Evolutionary conservation across 1,140 invertebrate genomes (phyloP).

Genomic region (Daktulosphaira vitifoliae): DNA sequence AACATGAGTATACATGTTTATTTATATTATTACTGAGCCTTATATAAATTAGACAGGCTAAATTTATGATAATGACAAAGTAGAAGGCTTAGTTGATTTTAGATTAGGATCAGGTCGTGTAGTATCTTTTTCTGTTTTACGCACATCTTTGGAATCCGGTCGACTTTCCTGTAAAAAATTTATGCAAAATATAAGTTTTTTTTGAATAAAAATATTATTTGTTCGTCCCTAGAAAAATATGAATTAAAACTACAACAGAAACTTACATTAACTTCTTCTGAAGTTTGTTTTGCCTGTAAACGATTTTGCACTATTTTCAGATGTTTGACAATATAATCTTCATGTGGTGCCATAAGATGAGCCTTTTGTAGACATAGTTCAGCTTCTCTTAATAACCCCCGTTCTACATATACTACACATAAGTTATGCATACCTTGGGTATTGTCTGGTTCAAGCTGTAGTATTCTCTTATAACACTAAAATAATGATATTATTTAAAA

Average conservation of each 20-base stretch:
- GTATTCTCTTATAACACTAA: slow-evolving; percentile 81
- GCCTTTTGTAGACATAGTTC: slow-evolving; percentile 75
- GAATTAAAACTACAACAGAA: too few species aligned
- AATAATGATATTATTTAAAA: slow-evolving; percentile 38
- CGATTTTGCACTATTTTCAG: slow-evolving; percentile 72
- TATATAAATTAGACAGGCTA: neutral
- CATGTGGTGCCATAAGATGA: slow-evolving; percentile 67
- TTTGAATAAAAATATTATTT: too few species aligned
- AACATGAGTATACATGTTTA: too few species aligned
- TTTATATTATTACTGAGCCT: too few species aligned
- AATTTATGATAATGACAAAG: slow-evolving; percentile 4
- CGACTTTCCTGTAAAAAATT: slow-evolving; percentile 6
- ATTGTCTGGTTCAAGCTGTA: slow-evolving; percentile 79
- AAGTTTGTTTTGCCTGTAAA: slow-evolving; percentile 14
- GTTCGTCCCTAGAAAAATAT: too few species aligned
- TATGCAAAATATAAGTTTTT: too few species aligned
- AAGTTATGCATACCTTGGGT: slow-evolving; percentile 92
- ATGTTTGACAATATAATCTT: slow-evolving; percentile 84
- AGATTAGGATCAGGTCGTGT: slow-evolving; percentile 14
- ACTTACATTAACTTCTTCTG: slow-evolving; percentile 10
- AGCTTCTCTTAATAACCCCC: slow-evolving; percentile 70
- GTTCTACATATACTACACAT: slow-evolving; percentile 90
- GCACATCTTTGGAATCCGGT: slow-evolving; percentile 21
- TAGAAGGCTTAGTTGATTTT: slow-evolving; percentile 19
- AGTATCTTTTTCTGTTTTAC: slow-evolving; percentile 29